phyloP scores from a whole-genome alignment of 2,888 invertebrate species.

The Leptopilina myrica region DNA sequence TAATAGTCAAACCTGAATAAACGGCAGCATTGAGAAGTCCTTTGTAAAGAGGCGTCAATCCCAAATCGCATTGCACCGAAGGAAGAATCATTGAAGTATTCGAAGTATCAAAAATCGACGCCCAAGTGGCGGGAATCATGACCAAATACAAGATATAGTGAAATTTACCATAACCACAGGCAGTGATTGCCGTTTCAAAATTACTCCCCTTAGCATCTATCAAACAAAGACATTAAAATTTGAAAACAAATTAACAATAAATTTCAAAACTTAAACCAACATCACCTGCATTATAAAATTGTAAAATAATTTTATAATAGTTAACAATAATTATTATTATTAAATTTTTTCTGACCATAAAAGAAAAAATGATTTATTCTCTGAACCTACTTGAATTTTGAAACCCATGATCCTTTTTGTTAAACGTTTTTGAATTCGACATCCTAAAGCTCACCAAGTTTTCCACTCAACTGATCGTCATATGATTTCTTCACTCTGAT shows the following conservation, averaged over 20 bases:
- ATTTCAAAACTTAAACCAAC: too few species aligned
- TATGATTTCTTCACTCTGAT: conserved; percentile 6
- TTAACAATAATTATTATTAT: too few species aligned
- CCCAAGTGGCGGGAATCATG: conserved; percentile 82
- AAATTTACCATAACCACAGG: conserved; percentile 84
- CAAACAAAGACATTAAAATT: background rate
- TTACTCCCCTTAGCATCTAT: conserved; percentile 75
- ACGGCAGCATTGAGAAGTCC: conserved; percentile 84
- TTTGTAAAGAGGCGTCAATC: conserved; percentile 82
- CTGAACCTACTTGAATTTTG: conserved; percentile 23
- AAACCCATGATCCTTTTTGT: background rate
- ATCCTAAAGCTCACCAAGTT: conserved; percentile 29
- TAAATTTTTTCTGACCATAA: too few species aligned
- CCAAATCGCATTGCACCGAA: conserved; percentile 85
- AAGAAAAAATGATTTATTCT: background rate
- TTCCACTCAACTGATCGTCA: conserved; percentile 32
- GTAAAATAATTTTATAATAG: too few species aligned
- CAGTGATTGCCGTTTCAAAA: conserved; percentile 85
- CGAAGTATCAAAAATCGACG: conserved; percentile 84
- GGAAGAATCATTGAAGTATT: conserved; percentile 82
- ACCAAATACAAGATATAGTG: conserved; percentile 80
- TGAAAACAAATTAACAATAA: background rate
- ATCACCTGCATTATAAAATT: too few species aligned
- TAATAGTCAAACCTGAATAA: conserved; percentile 80
- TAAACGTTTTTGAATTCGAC: conserved; percentile 6